Conservation (phyloP, 2,888 invertebrate genomes). For the Drosophila austrosaltans region DNA sequence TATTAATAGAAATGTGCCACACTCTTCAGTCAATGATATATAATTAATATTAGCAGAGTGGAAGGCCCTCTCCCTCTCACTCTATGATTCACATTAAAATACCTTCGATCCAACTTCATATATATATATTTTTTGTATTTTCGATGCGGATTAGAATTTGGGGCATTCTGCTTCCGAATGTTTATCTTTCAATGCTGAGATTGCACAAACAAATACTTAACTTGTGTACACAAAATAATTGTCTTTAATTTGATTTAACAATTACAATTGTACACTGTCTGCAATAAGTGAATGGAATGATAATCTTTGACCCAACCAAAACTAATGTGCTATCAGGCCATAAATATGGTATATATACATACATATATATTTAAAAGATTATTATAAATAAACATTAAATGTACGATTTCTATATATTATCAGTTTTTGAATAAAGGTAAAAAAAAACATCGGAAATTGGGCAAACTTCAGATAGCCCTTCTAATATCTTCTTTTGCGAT, state of each 20-base stretch:
- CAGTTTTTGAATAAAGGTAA: background rate
- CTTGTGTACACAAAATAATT: constrained; percentile 2
- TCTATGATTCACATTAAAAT: background rate
- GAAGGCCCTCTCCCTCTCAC: background rate
- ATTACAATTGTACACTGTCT: background rate
- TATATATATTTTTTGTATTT: no score
- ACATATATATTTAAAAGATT: background rate
- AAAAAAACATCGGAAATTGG: background rate
- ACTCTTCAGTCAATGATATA: background rate
- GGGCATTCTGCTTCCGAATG: background rate
- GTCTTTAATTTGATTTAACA: constrained; percentile 2
- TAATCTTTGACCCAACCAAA: background rate
- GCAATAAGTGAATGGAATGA: background rate
- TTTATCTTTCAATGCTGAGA: constrained; percentile 7
- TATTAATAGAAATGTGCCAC: constrained; percentile 7
- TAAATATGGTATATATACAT: background rate
- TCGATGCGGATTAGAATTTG: no score
- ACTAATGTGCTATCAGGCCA: background rate
- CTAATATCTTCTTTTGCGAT: background rate
- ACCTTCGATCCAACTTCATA: no score
- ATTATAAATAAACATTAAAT: background rate
- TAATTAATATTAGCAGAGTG: no score
- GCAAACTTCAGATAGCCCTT: background rate
- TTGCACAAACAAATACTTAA: constrained; percentile 1
- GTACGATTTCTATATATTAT: background rate